Evolutionary conservation across 1,140 invertebrate genomes (phyloP).

Genomic region (Phthorimaea operculella): DNA sequence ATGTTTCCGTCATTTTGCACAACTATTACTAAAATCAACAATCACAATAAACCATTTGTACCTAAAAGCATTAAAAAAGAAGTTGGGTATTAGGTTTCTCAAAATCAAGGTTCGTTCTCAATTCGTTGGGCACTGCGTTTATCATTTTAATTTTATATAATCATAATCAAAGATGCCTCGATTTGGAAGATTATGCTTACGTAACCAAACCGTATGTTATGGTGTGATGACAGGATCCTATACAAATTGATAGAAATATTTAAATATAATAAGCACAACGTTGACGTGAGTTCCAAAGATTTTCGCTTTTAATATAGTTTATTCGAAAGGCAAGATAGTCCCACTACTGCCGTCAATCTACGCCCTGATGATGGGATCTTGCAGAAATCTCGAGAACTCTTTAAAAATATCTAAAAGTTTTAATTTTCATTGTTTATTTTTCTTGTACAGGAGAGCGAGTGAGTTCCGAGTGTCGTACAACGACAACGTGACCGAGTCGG

Average conservation of each 20-base stretch:
- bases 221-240: no score
- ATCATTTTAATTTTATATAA: not conserved
- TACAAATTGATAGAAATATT: no score
- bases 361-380: not conserved
- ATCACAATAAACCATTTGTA: not conserved
- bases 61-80: not conserved
- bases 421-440: not conserved
- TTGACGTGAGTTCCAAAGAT: no score
- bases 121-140: not conserved
- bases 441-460: conserved; percentile 43
- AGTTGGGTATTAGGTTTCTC: no score
- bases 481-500: conserved; percentile 78
- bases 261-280: not conserved
- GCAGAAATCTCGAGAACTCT: not conserved
- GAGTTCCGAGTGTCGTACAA: conserved; percentile 33
- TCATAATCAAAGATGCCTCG: not conserved
- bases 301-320: no score
- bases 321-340: no score
- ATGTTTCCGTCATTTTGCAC: no score
- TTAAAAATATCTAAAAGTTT: not conserved
- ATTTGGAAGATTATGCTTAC: no score
- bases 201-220: no score
- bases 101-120: no score
- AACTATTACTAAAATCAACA: not conserved
- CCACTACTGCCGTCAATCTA: no score